Percentiles rank a stretch among this genome's conserved stretches.
phyloP scores from a whole-genome alignment of 2,797 vertebrate genomes.

The Dermochelys coriacea region DNA sequence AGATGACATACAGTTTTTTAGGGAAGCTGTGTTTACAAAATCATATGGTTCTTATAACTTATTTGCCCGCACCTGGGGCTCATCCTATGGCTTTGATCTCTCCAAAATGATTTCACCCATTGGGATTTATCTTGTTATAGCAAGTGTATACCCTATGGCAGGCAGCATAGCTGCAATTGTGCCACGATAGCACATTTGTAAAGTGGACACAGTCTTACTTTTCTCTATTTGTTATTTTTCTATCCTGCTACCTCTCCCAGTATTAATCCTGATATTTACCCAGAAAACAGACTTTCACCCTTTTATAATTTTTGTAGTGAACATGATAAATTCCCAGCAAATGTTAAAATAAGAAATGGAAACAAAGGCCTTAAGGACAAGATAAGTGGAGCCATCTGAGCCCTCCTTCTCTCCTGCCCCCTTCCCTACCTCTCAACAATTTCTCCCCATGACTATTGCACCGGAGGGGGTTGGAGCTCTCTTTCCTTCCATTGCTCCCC shows the following conservation, averaged over 20 bases:
- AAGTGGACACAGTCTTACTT: background rate
- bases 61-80: background rate
- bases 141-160: background rate
- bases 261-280: background rate
- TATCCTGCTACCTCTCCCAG: background rate
- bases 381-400: background rate
- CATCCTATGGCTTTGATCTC: background rate
- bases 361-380: background rate
- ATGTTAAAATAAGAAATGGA: background rate
- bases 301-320: background rate
- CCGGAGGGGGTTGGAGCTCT: background rate
- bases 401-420: background rate
- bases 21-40: background rate
- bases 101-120: background rate
- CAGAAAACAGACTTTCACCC: background rate
- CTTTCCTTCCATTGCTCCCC: background rate
- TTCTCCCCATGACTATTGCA: background rate
- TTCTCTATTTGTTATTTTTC: too few species aligned
- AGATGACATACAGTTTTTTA: background rate
- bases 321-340: background rate
- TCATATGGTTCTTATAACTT: background rate
- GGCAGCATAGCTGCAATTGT: background rate
- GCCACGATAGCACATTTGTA: too few species aligned
- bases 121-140: background rate
- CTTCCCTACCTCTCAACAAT: background rate